Evolutionary conservation across 2,888 invertebrate species (phyloP), one percentile per base, ranked within the genome.

Genomic region (Omphaloscelis lunosa): DNA sequence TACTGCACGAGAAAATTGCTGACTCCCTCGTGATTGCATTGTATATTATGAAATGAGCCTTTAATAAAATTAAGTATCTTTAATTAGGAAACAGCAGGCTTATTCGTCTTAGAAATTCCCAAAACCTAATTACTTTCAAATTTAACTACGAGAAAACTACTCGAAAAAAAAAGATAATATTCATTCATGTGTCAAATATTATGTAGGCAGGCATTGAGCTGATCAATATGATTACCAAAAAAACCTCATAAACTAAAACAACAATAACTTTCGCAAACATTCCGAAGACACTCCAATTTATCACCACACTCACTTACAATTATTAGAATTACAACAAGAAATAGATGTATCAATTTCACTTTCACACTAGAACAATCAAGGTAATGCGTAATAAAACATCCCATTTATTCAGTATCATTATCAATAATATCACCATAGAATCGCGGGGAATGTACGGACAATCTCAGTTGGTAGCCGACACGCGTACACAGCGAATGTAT

Each of bases 401-500:
- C 4, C 51, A 53, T 72, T 71, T 65, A 23, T 79, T 39, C 58
- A 27, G 70, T 72, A 69, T 61, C 58, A 61, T 8, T 51, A 51
- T 70, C 79, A 80, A 76, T 83, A 73, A 65, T 62, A 66, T 80
- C 71, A 69, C 72, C 39, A 68, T 68, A 27, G 67, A 66, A 77
- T 72, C 20, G 81, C 62, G 56, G 27, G 48, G 58, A 74, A 72
- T 65, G 80, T 74, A 53, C 65, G 45, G 29, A 34, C 69, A 80
- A 77, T 80, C 74, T 83, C 83, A 83, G 83, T 83, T 72, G 65
- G 69, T 67, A 63, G 74, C n/a, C 81, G 73, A 62, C 84, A 5
- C 69, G 84, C 83, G 77, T 34, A 59, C 84, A 41, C 71, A 72
- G 62, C 84, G 83, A 77, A 34, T 80, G 83, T 84, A 75, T 83